Conservation (phyloP, 2,797 vertebrate species). For the Lateolabrax maculatus region DNA sequence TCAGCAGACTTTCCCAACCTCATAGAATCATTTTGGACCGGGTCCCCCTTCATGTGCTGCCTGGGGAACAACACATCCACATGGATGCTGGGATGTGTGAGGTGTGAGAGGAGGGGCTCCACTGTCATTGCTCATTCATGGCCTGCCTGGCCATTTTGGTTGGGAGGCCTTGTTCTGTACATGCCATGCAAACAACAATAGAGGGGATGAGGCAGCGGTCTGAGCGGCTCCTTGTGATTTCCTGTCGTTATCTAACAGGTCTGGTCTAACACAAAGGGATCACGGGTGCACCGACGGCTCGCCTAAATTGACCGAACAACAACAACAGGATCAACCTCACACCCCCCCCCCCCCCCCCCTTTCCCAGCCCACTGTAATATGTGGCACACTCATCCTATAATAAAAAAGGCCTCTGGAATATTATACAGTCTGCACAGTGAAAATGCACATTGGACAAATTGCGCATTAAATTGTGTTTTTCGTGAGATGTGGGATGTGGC, state of each 20-base stretch:
- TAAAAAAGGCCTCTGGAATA: constrained; percentile 36
- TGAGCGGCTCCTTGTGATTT: constrained; percentile 1
- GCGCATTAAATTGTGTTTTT: neutral
- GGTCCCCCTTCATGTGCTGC: constrained; percentile 5
- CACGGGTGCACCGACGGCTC: constrained; percentile 5
- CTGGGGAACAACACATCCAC: constrained; percentile 66
- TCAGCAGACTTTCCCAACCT: neutral
- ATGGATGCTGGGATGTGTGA: constrained; percentile 55
- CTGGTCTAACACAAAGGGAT: constrained; percentile 2
- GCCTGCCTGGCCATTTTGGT: constrained; percentile 75
- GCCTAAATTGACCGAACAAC: constrained; percentile 57
- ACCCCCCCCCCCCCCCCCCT: constrained; percentile 33
- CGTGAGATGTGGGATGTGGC: neutral
- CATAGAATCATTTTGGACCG: constrained; percentile 21
- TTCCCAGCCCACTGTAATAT: constrained; percentile 39
- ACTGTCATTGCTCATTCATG: constrained; percentile 78
- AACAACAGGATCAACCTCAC: constrained; percentile 65
- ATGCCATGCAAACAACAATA: constrained; percentile 62
- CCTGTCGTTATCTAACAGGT: constrained; percentile 8
- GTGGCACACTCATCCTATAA: constrained; percentile 47
- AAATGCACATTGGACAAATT: neutral
- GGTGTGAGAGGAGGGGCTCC: constrained; percentile 64
- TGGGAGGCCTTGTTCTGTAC: constrained; percentile 66
- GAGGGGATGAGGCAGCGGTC: constrained; percentile 24
- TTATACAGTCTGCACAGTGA: constrained; percentile 1